Percentiles rank a stretch among this genome's conserved stretches.
Conservation (phyloP, 37 sponge, comb jelly and placozoan genomes). For the Cladorhizidae sp. region DNA sequence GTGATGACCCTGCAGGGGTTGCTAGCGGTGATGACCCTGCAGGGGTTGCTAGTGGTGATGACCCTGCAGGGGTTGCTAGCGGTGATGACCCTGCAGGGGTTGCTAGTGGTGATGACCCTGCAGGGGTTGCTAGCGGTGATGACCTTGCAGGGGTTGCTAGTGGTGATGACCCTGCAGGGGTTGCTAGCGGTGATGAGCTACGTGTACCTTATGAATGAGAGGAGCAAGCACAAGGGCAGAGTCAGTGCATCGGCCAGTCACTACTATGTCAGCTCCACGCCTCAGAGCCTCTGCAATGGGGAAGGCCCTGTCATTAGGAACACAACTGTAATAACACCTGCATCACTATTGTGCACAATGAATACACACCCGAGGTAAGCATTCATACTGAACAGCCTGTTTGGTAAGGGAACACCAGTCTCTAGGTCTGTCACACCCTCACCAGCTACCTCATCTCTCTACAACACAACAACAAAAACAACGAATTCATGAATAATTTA, state of each 20-base stretch:
- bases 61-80: no score
- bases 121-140: no score
- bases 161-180: no score
- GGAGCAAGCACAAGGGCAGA: slow-evolving; percentile 94
- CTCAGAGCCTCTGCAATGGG: slow-evolving; percentile 90
- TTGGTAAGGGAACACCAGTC: slow-evolving; percentile 32
- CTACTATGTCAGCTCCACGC: slow-evolving; percentile 91
- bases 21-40: no score
- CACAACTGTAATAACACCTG: neutral
- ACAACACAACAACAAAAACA: neutral
- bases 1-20: no score
- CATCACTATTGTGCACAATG: neutral
- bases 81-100: no score
- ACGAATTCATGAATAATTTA: no score
- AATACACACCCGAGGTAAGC: slow-evolving; percentile 84
- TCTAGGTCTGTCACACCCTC: slow-evolving; percentile 36
- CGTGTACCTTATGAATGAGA: slow-evolving; percentile 85
- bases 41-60: no score
- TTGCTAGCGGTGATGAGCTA: no score
- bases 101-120: no score
- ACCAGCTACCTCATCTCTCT: slow-evolving; percentile 19
- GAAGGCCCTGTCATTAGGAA: slow-evolving; percentile 63
- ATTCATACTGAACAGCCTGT: slow-evolving; percentile 78
- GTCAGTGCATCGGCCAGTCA: slow-evolving; percentile 96
- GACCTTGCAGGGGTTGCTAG: no score